Conservation (phyloP, 1,140 invertebrate genomes). For the Microvelia longipes region DNA sequence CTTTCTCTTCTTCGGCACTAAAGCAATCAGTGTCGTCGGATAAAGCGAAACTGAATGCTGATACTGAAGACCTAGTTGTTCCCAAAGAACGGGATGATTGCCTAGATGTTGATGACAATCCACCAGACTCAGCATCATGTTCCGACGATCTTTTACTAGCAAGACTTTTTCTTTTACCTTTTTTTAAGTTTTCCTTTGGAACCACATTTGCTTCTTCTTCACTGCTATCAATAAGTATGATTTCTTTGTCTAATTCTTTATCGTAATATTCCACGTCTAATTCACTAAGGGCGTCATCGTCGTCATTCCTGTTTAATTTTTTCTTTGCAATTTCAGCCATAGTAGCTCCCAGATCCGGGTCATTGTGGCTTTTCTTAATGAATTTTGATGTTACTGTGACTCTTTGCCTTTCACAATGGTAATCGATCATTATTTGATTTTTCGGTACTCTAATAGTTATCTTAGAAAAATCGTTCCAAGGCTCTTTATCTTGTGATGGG, state of each 20-base stretch:
- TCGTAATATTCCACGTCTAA: not conserved
- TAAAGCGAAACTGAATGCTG: not conserved
- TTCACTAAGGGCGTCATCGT: not conserved
- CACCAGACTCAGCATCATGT: not conserved
- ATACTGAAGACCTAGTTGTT: not conserved
- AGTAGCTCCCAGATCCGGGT: not conserved
- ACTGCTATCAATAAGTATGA: not conserved
- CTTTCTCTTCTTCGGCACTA: not conserved
- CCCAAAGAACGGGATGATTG: not conserved
- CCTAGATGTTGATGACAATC: not conserved
- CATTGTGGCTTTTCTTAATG: not conserved
- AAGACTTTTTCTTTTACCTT: not conserved
- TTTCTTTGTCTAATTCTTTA: not conserved
- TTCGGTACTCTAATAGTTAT: not conserved
- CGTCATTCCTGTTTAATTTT: not conserved
- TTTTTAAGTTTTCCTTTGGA: not conserved
- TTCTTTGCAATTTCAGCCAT: not conserved
- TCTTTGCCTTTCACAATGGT: not conserved
- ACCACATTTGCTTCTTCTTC: not conserved
- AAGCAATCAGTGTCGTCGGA: not conserved
- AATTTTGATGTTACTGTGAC: not conserved
- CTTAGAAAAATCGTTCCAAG: not conserved
- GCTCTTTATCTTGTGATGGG: not conserved
- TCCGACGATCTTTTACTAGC: not conserved
- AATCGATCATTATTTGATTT: not conserved